Base-by-base conservation (phyloP, 2,888 invertebrate species). In the Cephus pulcher region DNA sequence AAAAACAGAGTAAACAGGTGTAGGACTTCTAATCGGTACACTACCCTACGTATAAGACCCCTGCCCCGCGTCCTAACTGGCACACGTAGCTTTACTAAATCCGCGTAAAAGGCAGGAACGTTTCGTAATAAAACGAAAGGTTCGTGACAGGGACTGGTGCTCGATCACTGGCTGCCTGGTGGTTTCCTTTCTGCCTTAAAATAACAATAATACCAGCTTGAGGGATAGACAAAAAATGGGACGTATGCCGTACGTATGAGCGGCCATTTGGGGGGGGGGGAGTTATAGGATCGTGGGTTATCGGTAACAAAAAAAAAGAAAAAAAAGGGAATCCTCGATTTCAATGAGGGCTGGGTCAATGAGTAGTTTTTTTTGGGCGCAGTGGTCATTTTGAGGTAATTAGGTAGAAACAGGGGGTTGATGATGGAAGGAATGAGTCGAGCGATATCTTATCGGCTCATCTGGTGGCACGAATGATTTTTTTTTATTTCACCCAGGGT, bases 61-160 rank as follows among this genome's bases (percentile, higher is more conserved):
- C 33, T 33, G 2, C 33, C 33, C 33, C 33, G 3, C 37, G 4
- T 3, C 15, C 40, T 40, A 4, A 1, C 40, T 40, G 15, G 15
- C 15, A 9, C 56, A 56, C 56, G 23, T 56, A 56, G 56, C 56
- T 56, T 56, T 56, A 23, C 56, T 56, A 23, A 56, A 56, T 56
- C 56, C 56, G 23, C 56, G 56, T 56, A 56, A 56, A 56, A 56
- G 56, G 23, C 23, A 23, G 56, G 0, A 23, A 56, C 34, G 73
- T 34, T 40, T 73, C 74, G 56, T 80, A 84, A 84, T 80, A 82
- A 83, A 86, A 84, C 78, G 75, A 69, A 78, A 81, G 70, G 80
- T 79, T 81, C 83, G 77, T 77, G 79, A 81, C 75, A 76, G 73
- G 78, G 80, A 79, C 82, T 76, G 84, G 79, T 78, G 84, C 77